phyloP scores from a whole-genome alignment of 2,113 vertebrate species.

The Limnothrissa miodon region DNA sequence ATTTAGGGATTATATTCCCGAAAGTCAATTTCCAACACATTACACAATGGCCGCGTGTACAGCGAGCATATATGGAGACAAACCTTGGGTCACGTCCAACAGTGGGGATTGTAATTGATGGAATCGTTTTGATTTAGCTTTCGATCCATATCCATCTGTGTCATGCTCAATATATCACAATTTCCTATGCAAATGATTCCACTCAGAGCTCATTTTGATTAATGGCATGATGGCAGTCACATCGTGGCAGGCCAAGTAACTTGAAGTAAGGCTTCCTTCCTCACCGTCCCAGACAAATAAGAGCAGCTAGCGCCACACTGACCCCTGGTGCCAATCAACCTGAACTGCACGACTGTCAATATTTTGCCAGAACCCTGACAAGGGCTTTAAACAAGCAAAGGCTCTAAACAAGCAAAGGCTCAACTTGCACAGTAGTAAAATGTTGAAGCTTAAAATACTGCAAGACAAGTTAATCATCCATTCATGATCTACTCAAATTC shows the following conservation, averaged over 20 bases:
- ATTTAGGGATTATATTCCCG: neutral
- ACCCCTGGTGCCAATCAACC: constrained; percentile 56
- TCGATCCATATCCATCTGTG: constrained; percentile 67
- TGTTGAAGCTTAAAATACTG: neutral
- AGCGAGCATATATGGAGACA: constrained; percentile 25
- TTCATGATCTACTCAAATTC: neutral
- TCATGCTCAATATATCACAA: constrained; percentile 71
- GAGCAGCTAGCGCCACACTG: constrained; percentile 53
- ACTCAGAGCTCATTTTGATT: constrained; percentile 66
- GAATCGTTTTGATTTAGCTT: constrained; percentile 59
- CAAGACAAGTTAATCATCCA: neutral
- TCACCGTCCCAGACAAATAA: constrained; percentile 36
- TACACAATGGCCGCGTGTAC: neutral
- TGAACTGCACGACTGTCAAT: constrained; percentile 41
- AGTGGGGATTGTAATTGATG: constrained; percentile 62
- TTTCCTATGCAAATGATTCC: constrained; percentile 69
- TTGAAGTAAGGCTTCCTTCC: constrained; percentile 35
- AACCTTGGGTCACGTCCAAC: constrained; percentile 64
- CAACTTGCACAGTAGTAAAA: neutral
- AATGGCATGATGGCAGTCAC: constrained; percentile 63
- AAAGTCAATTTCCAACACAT: neutral
- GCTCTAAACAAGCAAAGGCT: neutral
- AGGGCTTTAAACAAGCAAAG: neutral
- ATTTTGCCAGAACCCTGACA: neutral
- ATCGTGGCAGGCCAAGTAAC: constrained; percentile 60